A percentile compares a stretch with the other conserved stretches of the same genome.
phyloP scores from a whole-genome alignment of 2,888 invertebrate genomes.

The Drosophila percnosoma region DNA sequence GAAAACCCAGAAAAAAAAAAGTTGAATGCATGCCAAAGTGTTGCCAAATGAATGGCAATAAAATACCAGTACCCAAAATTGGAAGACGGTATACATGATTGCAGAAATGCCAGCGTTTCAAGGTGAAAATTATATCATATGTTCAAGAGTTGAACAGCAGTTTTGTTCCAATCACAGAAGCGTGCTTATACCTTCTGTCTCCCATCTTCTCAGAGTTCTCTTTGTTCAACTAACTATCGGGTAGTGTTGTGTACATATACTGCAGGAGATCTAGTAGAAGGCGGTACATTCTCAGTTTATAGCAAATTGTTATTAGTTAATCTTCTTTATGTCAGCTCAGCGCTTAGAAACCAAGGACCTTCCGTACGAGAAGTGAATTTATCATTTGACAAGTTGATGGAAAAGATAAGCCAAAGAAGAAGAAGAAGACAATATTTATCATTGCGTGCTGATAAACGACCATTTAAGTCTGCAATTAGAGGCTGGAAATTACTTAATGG shows the following conservation, averaged over 20 bases:
- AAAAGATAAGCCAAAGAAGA: neutral
- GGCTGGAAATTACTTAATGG: conserved; percentile 3
- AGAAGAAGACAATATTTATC: too few species aligned
- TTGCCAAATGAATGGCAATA: conserved; percentile 29
- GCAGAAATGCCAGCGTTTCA: neutral
- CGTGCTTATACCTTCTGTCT: neutral
- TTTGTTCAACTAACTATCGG: neutral
- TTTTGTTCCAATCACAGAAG: neutral
- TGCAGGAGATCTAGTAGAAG: neutral
- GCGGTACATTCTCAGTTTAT: neutral
- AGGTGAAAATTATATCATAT: neutral
- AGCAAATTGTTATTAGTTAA: neutral
- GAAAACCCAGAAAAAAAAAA: conserved; percentile 21
- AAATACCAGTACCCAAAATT: conserved; percentile 21
- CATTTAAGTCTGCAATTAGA: conserved; percentile 4
- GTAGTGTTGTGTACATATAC: too few species aligned
- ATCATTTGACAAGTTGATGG: neutral
- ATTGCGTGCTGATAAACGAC: conserved; percentile 8
- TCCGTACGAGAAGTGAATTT: neutral
- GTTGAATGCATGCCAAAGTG: conserved; percentile 16
- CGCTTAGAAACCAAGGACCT: neutral
- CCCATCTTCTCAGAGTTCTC: neutral
- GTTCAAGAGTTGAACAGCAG: neutral
- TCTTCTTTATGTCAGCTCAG: neutral
- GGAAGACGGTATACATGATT: neutral